phyloP scores from a whole-genome alignment of 2,113 vertebrate species.

The Peucedramus taeniatus region DNA sequence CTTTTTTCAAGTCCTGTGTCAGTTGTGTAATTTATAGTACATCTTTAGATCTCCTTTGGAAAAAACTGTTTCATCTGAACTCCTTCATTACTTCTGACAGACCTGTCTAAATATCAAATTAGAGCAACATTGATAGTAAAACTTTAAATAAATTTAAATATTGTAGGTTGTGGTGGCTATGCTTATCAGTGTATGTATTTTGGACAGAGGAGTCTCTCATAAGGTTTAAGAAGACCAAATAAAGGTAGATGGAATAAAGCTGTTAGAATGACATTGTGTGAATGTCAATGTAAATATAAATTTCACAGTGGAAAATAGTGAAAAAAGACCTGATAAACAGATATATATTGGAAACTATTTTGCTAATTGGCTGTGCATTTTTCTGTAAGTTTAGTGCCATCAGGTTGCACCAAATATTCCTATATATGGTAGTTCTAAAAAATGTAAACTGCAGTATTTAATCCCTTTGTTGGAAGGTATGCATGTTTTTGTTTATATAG shows the following conservation, averaged over 20 bases:
- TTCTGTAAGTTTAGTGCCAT: not conserved
- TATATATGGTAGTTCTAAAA: slow-evolving; percentile 15
- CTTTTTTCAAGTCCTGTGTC: not conserved
- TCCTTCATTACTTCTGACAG: not conserved
- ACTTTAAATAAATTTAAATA: not conserved
- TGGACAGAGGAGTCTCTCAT: not conserved
- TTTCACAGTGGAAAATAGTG: not conserved
- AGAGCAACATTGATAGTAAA: not conserved
- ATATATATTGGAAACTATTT: not conserved
- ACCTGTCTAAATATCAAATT: not conserved
- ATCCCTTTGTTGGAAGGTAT: slow-evolving; percentile 50
- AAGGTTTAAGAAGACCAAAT: not conserved
- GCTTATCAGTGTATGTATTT: not conserved
- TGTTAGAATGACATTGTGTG: not conserved
- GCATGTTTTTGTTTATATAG: slow-evolving; percentile 52
- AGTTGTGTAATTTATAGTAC: not conserved
- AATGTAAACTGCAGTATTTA: not conserved
- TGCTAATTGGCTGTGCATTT: not conserved
- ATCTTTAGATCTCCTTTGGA: not conserved
- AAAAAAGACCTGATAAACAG: not conserved
- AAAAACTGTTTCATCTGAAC: not conserved
- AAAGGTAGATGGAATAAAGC: not conserved
- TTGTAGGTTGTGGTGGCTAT: not conserved
- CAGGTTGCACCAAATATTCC: not conserved
- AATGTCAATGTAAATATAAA: not conserved